Evolutionary conservation across 2,888 invertebrate species (phyloP).

Genomic region (Dendrolimus houi): DNA sequence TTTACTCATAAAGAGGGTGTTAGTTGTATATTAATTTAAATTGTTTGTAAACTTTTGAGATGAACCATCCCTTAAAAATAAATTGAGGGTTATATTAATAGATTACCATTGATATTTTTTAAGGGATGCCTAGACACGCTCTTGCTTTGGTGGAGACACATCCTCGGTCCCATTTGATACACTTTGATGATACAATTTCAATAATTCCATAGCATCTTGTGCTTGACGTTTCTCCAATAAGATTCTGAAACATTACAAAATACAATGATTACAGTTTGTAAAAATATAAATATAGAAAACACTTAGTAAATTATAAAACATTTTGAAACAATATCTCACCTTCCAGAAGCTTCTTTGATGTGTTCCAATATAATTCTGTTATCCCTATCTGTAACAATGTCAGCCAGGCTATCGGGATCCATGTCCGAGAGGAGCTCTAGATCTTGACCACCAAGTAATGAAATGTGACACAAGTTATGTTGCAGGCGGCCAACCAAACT

Average conservation of each 20-base stretch:
- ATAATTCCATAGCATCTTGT: constrained; percentile 89
- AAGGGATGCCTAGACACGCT: constrained; percentile 45
- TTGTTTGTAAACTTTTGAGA: constrained; percentile 72
- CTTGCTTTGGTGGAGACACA: constrained; percentile 63
- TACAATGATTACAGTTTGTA: background rate
- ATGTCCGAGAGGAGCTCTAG: constrained; percentile 90
- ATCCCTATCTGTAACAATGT: constrained; percentile 84
- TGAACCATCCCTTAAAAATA: constrained; percentile 57
- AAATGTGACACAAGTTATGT: constrained; percentile 89
- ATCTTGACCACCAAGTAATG: constrained; percentile 88
- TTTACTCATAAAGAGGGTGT: too few relatives aligned
- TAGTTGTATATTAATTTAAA: background rate
- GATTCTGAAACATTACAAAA: constrained; percentile 61
- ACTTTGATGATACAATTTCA: constrained; percentile 83
- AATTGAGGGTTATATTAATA: constrained; percentile 47
- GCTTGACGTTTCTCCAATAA: constrained; percentile 90
- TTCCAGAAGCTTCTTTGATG: constrained; percentile 89
- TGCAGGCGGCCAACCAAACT: constrained; percentile 86
- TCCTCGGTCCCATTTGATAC: constrained; percentile 68
- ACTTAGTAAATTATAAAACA: background rate
- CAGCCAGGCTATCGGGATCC: constrained; percentile 92
- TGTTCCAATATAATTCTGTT: constrained; percentile 86
- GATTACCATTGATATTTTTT: constrained; percentile 20
- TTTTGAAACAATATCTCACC: constrained; percentile 46
- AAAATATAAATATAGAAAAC: background rate